Conservation (phyloP, 2,888 invertebrate species). For the Sycophila texana region DNA sequence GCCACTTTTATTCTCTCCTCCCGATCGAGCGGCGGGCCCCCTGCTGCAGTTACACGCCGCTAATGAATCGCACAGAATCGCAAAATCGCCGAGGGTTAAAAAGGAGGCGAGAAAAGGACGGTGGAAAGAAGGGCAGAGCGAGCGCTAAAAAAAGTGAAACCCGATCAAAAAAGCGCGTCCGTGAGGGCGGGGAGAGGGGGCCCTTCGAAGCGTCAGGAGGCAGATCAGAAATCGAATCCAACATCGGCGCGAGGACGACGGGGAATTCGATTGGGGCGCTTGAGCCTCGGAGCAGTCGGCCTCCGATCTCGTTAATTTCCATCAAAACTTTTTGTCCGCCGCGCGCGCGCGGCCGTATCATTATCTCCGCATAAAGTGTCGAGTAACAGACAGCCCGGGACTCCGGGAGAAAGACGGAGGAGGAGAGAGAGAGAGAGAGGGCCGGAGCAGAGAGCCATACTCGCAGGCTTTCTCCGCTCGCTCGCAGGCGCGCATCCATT, state of each 20-base stretch:
- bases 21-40: not conserved
- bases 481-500: not conserved
- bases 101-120: not conserved
- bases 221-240: constrained; percentile 43
- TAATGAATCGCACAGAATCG: not conserved
- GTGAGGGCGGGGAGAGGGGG: constrained; percentile 14
- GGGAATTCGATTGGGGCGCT: constrained; percentile 31
- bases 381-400: constrained; percentile 51
- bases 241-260: constrained; percentile 13
- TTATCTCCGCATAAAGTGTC: constrained; percentile 56
- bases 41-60: not conserved
- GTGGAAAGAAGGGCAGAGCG: constrained; percentile 6
- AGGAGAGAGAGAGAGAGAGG: constrained; percentile 30
- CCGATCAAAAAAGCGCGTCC: constrained; percentile 42
- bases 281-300: not conserved
- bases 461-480: constrained; percentile 3
- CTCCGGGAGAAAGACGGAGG: constrained; percentile 33
- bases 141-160: constrained; percentile 39
- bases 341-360: constrained; percentile 44
- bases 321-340: constrained; percentile 51
- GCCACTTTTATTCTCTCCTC: not conserved
- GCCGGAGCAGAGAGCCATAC: constrained; percentile 37
- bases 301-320: constrained; percentile 53
- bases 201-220: constrained; percentile 4
- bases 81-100: not conserved